Conservation (phyloP, 1,140 invertebrate genomes). For the Nomia melanderi region DNA sequence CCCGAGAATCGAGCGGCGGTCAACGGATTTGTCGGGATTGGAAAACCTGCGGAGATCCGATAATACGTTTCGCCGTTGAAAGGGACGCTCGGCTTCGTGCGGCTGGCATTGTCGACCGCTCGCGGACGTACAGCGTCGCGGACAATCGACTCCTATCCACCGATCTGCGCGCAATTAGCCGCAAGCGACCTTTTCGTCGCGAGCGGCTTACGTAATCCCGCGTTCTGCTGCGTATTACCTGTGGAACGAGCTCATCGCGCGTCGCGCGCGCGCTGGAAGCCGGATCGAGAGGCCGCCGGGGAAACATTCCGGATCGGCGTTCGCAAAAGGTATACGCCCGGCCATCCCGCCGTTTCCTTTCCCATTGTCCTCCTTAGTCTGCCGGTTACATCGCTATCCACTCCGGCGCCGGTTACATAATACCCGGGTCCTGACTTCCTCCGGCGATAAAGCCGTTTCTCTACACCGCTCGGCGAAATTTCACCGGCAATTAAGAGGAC, state of each 20-base stretch:
- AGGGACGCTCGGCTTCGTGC: no score
- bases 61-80: no score
- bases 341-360: conserved; percentile 9
- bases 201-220: not conserved
- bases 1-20: no score
- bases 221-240: conserved; percentile 7
- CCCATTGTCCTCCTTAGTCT: conserved; percentile 12
- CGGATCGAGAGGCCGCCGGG: not conserved
- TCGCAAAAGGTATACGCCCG: conserved; percentile 6
- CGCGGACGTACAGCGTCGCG: not conserved
- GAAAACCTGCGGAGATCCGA: no score
- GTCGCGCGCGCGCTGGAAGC: not conserved
- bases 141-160: not conserved
- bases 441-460: conserved; percentile 3
- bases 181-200: not conserved
- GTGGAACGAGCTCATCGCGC: not conserved
- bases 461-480: not conserved
- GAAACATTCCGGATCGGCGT: conserved; percentile 14
- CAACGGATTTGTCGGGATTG: no score
- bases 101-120: not conserved
- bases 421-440: not conserved
- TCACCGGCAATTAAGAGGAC: not conserved
- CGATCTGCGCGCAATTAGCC: not conserved
- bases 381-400: not conserved
- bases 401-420: conserved; percentile 7